These are phyloP conservation scores for Setipinna tenuifilis DNA, from an alignment of 2,797 vertebrate genomes.

Conservation along the genomic window DNA sequence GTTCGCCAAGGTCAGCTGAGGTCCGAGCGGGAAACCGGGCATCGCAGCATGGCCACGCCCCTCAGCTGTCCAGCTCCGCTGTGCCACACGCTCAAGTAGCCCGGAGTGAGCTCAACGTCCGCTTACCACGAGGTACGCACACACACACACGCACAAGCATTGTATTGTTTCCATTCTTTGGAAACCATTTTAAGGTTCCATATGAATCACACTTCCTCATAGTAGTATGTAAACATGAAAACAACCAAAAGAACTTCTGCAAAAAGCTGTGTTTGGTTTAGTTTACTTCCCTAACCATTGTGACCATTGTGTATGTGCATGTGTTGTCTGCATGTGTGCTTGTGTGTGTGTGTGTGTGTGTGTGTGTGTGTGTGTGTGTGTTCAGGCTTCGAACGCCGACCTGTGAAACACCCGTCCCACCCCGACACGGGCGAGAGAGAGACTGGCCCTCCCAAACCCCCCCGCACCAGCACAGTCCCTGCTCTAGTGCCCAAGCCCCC, in stretches of 20 bases:
- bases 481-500: conserved; percentile 92
- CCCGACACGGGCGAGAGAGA: conserved; percentile 78
- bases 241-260: background rate
- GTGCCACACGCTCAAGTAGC: conserved; percentile 85
- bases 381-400: conserved; percentile 86
- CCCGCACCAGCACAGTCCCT: conserved; percentile 87
- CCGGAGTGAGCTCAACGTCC: conserved; percentile 76
- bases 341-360: background rate
- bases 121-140: conserved; percentile 76
- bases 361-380: background rate
- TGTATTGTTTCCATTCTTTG: background rate
- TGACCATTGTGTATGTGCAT: too few relatives aligned
- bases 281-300: too few relatives aligned
- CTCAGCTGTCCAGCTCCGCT: conserved; percentile 60
- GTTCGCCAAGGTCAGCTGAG: conserved; percentile 63
- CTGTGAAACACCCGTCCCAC: conserved; percentile 77
- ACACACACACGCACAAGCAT: background rate
- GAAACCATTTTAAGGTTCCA: background rate
- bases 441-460: conserved; percentile 81
- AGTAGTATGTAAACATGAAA: background rate
- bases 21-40: conserved; percentile 59
- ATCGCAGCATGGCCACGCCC: conserved; percentile 68
- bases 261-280: background rate
- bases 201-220: background rate
- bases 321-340: too few relatives aligned